A percentile compares a stretch with the other conserved stretches of the same genome.
phyloP scores from a whole-genome alignment of 2,888 invertebrate species.

The Ceramica pisi region DNA sequence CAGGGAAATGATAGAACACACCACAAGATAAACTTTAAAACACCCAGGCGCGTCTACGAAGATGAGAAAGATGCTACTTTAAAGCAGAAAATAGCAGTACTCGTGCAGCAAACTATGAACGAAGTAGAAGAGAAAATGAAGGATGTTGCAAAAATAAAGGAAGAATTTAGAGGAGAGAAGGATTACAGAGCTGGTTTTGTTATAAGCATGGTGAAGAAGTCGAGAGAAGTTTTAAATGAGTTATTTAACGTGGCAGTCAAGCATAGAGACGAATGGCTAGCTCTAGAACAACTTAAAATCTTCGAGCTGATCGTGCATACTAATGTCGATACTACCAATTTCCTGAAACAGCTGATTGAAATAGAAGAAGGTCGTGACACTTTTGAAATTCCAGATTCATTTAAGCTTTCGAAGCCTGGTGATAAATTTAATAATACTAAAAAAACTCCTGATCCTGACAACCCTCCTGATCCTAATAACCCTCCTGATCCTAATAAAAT shows the following conservation, averaged over 20 bases:
- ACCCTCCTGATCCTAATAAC: neutral
- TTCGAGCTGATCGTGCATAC: conserved; percentile 85
- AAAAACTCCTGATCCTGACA: neutral
- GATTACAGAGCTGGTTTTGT: conserved; percentile 81
- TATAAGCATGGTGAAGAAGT: conserved; percentile 81
- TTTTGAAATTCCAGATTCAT: conserved; percentile 2
- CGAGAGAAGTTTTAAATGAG: conserved; percentile 80
- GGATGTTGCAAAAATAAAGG: conserved; percentile 71
- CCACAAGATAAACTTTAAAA: neutral
- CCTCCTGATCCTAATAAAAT: neutral
- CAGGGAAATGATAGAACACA: conserved; percentile 3
- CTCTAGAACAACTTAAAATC: conserved; percentile 83
- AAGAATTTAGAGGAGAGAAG: conserved; percentile 61
- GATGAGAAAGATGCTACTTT: conserved; percentile 74
- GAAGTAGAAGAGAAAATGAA: conserved; percentile 76
- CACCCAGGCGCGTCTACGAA: conserved; percentile 4
- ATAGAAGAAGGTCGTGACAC: conserved; percentile 65
- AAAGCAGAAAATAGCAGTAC: conserved; percentile 77
- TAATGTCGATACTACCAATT: conserved; percentile 82
- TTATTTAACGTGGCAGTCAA: conserved; percentile 84
- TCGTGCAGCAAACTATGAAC: conserved; percentile 79
- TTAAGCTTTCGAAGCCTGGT: neutral
- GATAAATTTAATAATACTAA: neutral
- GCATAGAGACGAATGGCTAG: conserved; percentile 83
- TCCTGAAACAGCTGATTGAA: conserved; percentile 80